These are phyloP conservation scores for Dromaius novaehollandiae DNA, from an alignment of 2,113 vertebrate genomes.

Conservation along the genomic window DNA sequence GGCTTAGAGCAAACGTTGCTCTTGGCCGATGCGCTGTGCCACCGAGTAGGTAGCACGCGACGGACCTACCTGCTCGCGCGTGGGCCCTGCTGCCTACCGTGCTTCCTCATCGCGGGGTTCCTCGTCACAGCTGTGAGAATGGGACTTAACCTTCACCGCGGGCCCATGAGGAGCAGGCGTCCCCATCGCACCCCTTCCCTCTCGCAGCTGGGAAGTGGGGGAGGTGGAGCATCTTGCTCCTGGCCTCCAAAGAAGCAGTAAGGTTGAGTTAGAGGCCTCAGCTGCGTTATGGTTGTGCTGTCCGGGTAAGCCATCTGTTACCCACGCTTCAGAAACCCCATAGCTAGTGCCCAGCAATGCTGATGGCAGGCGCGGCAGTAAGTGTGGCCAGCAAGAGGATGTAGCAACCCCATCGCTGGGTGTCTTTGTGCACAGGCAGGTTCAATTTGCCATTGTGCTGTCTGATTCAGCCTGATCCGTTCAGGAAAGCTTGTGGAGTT, in stretches of 20 bases:
- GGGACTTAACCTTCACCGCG: not conserved
- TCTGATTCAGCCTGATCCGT: not conserved
- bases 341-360: not conserved
- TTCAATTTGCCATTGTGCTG: accelerated
- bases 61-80: too few species aligned
- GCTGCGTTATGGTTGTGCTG: not conserved
- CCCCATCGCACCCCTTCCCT: not conserved
- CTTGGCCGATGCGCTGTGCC: not conserved
- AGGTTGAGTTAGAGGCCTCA: conserved; percentile 23
- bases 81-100: too few species aligned
- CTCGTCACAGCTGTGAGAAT: not conserved
- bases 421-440: accelerated
- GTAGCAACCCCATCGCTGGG: not conserved
- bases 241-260: not conserved
- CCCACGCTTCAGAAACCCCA: conserved; percentile 17
- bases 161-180: not conserved
- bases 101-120: too few species aligned
- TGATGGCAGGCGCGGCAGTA: not conserved
- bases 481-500: not conserved
- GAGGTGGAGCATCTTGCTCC: not conserved
- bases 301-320: conserved; percentile 16
- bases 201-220: not conserved
- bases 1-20: not conserved
- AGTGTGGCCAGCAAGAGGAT: not conserved
- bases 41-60: not conserved